phyloP scores from a whole-genome alignment of 2,797 vertebrate genomes.

The Mormyrops boulengeri region DNA sequence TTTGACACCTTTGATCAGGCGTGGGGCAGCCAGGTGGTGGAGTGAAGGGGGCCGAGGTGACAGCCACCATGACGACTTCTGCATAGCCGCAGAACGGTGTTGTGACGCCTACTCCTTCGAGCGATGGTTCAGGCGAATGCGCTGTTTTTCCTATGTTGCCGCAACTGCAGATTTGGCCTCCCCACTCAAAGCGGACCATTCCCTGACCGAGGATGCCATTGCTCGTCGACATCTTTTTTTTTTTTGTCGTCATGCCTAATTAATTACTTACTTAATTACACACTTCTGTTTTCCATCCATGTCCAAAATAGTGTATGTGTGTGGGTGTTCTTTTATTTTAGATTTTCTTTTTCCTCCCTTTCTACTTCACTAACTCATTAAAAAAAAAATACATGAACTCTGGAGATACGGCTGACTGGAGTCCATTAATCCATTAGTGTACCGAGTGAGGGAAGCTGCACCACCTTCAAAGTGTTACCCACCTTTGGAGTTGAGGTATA shows the following conservation, averaged over 20 bases:
- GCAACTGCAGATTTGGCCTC: background rate
- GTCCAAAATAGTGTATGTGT: slow-evolving; percentile 35
- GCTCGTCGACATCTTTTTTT: slow-evolving; percentile 34
- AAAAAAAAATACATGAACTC: background rate
- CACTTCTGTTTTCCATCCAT: slow-evolving; percentile 38
- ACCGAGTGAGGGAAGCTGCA: slow-evolving; percentile 20
- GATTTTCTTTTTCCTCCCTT: slow-evolving; percentile 13
- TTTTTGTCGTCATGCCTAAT: slow-evolving; percentile 53
- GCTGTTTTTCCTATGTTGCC: background rate
- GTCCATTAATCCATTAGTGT: slow-evolving; percentile 27
- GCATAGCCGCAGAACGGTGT: background rate
- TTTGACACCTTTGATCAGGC: slow-evolving; percentile 16
- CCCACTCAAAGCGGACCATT: background rate
- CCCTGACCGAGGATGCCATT: slow-evolving; percentile 26
- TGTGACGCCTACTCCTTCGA: background rate
- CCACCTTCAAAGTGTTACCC: slow-evolving; percentile 27
- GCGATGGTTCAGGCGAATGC: background rate
- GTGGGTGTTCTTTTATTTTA: slow-evolving; percentile 17
- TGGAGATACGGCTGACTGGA: background rate
- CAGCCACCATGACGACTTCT: background rate
- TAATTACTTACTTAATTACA: slow-evolving; percentile 50
- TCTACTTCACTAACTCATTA: slow-evolving; percentile 13
- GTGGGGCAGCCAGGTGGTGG: background rate
- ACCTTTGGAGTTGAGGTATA: slow-evolving; percentile 24
- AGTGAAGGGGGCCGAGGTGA: background rate